phyloP scores from a whole-genome alignment of 1,140 invertebrate species.

The Drosophila biarmipes region DNA sequence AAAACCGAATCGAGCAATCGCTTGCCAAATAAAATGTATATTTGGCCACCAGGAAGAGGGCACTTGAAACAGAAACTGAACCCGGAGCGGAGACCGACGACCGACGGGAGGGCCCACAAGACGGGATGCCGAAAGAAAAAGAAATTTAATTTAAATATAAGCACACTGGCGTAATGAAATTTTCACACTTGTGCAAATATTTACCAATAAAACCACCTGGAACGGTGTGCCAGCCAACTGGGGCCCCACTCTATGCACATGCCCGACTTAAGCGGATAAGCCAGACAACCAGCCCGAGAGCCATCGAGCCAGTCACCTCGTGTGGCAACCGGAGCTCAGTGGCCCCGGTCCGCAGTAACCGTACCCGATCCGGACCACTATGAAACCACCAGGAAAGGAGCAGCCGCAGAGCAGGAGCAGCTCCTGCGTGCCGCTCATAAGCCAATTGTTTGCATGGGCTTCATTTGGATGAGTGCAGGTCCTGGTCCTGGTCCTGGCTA shows the following conservation, averaged over 20 bases:
- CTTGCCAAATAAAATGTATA: conserved; percentile 66
- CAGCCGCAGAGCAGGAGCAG: conserved; percentile 6
- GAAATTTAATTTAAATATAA: conserved; percentile 84
- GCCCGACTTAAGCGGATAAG: conserved; percentile 79
- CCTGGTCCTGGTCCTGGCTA: conserved; percentile 60
- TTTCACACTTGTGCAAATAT: conserved; percentile 84
- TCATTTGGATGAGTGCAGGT: conserved; percentile 76
- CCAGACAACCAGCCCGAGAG: conserved; percentile 47
- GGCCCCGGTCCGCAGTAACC: conserved; percentile 11
- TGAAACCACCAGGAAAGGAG: conserved; percentile 8
- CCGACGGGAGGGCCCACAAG: conserved; percentile 20
- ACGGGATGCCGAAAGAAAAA: conserved; percentile 53
- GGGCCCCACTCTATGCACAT: conserved; percentile 50
- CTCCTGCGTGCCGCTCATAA: conserved; percentile 73
- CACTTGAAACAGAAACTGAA: conserved; percentile 64
- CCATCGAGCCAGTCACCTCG: conserved; percentile 33
- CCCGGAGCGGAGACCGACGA: conserved; percentile 13
- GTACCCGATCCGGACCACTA: conserved; percentile 17
- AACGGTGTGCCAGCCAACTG: conserved; percentile 29
- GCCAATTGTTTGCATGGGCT: conserved; percentile 83
- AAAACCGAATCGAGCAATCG: conserved; percentile 64
- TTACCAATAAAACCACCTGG: conserved; percentile 75
- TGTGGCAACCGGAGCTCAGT: conserved; percentile 24
- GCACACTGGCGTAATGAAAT: conserved; percentile 83
- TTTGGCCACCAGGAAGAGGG: conserved; percentile 56